Conservation (phyloP, 2,888 invertebrate species). For the Uloborus plumipes region DNA sequence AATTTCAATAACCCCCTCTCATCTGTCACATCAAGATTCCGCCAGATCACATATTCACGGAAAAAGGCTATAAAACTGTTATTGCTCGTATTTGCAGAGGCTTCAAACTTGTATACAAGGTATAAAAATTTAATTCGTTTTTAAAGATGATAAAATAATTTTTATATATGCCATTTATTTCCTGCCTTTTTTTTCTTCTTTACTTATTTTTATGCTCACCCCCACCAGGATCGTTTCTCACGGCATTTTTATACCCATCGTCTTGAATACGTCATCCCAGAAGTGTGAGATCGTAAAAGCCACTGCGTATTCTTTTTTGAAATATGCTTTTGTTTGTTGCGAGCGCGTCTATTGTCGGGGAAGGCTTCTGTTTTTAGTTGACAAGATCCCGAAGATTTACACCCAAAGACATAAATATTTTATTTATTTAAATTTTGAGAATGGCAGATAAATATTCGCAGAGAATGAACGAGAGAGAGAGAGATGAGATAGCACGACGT, state of each 20-base stretch:
- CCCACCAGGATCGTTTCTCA: constrained; percentile 1
- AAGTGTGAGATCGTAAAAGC: constrained; percentile 48
- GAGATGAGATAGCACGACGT: background rate
- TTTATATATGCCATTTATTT: constrained; percentile 46
- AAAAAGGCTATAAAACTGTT: constrained; percentile 47
- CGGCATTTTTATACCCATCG: constrained; percentile 38
- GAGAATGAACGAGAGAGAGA: constrained; percentile 31
- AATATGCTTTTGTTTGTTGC: constrained; percentile 55
- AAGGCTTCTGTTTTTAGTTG: constrained; percentile 36
- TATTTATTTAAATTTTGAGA: constrained; percentile 59
- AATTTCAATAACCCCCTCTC: constrained; percentile 57
- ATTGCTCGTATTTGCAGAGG: constrained; percentile 28
- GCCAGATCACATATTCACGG: constrained; percentile 45
- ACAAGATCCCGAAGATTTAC: constrained; percentile 43
- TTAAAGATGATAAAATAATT: constrained; percentile 58
- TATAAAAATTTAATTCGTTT: constrained; percentile 63
- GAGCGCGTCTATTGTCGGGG: constrained; percentile 21
- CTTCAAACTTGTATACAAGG: constrained; percentile 41
- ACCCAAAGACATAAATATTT: constrained; percentile 47
- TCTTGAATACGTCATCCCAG: constrained; percentile 24
- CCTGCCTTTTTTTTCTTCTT: constrained; percentile 1
- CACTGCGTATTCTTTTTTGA: constrained; percentile 13
- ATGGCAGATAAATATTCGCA: constrained; percentile 54
- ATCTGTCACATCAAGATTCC: constrained; percentile 59
- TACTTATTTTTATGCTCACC: constrained; percentile 11